These are phyloP conservation scores for Scalopus aquaticus DNA, from an alignment of 2,113 vertebrate species.

Conservation along the genomic window DNA sequence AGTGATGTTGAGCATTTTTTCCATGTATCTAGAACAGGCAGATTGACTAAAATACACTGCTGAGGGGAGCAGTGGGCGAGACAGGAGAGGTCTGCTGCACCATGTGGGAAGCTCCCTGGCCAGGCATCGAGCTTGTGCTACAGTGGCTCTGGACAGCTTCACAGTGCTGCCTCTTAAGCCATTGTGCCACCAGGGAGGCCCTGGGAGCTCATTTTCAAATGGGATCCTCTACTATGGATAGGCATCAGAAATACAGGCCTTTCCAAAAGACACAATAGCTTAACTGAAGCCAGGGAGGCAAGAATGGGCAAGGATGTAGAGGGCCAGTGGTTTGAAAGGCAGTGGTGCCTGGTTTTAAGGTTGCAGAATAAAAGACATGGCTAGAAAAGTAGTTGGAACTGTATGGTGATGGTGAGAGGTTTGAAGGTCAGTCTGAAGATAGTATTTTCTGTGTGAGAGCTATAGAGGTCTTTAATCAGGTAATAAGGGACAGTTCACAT, in stretches of 20 bases:
- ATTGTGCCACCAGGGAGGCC: too few species aligned
- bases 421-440: constrained; percentile 1
- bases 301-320: neutral
- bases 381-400: constrained; percentile 8
- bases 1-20: too few species aligned
- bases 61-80: too few species aligned
- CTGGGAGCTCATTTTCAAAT: too few species aligned
- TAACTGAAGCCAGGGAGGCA: constrained; percentile 2
- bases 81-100: too few species aligned
- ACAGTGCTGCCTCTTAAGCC: too few species aligned
- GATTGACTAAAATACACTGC: too few species aligned
- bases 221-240: neutral
- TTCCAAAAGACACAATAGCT: neutral
- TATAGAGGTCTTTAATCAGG: neutral
- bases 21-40: too few species aligned
- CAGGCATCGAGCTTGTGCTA: too few species aligned
- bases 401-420: neutral
- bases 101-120: too few species aligned
- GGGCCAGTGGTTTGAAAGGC: neutral
- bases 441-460: neutral
- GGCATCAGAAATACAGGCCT: neutral
- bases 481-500: neutral
- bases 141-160: too few species aligned
- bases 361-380: neutral
- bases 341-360: neutral